Base-by-base conservation (phyloP, 2,888 invertebrate species). In the Leptarthrus brevirostris region DNA sequence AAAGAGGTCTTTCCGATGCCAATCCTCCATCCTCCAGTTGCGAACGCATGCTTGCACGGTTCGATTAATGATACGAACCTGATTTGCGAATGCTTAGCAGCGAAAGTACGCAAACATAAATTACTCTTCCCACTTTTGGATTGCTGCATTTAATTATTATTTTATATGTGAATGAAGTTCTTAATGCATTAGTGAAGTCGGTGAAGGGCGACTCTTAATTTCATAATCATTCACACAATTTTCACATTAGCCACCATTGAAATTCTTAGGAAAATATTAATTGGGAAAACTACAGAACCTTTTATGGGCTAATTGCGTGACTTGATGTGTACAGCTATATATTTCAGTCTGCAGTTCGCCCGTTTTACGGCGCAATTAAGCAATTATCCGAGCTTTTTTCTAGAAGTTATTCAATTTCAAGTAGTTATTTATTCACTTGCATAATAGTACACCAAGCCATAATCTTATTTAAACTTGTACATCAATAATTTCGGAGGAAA, bases 271-370 rank as follows among this genome's bases (percentile, higher is more conserved):
- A 34, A 61, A 40, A 34, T 61, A n/a, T 40, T 40, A 36, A 40
- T 61, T 61, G 61, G 61, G 61, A 61, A 61, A 36, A 40, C 36
- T 40, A 20, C 5, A 1, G 52, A 10, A 8, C 61, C 36, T 61
- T 61, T 61, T 40, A 40, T 30, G 20, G 30, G 61, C 40, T 16
- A 61, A 61, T 61, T 61, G 61, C 61, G 56, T 56, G 56, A 56
- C 56, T 30, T n/a, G n/a, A n/a, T n/a, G n/a, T n/a, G n/a, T n/a
- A n/a, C n/a, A n/a, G n/a, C n/a, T n/a, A n/a, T n/a, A n/a, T n/a
- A n/a, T n/a, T n/a, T n/a, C n/a, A n/a, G n/a, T n/a, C n/a, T n/a
- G n/a, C n/a, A n/a, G n/a, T n/a, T n/a, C n/a, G n/a, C n/a, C n/a
- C n/a, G n/a, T n/a, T n/a, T n/a, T n/a, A n/a, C n/a, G n/a, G n/a